Conservation (phyloP, 2,888 invertebrate species). For the Cephus nigrinus region DNA sequence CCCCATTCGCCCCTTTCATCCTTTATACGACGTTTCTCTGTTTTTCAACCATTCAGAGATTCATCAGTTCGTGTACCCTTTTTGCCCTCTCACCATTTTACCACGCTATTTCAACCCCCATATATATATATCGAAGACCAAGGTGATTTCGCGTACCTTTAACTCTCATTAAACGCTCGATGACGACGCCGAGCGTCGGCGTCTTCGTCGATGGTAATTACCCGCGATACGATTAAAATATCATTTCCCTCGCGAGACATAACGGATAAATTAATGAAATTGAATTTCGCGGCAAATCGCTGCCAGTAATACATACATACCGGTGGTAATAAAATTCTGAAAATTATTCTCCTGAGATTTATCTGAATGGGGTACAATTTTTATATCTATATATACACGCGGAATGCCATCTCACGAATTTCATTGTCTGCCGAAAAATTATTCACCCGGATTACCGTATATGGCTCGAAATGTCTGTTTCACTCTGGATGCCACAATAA, state of each 20-base stretch:
- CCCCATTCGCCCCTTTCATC: not conserved
- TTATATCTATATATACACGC: too few relatives aligned
- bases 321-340: too few relatives aligned
- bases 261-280: not conserved
- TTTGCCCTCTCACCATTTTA: not conserved
- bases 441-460: too few relatives aligned
- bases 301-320: not conserved
- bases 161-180: slow-evolving; percentile 20
- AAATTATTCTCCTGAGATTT: too few relatives aligned
- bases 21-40: not conserved
- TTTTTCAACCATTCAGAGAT: not conserved
- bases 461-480: not conserved
- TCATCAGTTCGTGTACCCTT: not conserved
- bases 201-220: slow-evolving; percentile 16
- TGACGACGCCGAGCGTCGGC: slow-evolving; percentile 4
- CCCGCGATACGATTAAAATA: slow-evolving; percentile 23
- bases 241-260: not conserved
- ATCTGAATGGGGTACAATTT: too few relatives aligned
- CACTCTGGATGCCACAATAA: not conserved
- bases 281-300: not conserved
- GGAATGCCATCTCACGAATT: too few relatives aligned
- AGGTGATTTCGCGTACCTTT: slow-evolving; percentile 17
- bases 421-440: too few relatives aligned
- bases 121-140: not conserved
- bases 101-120: not conserved